phyloP scores from a whole-genome alignment of 2,888 invertebrate species.

The Nymphalis polychloros region DNA sequence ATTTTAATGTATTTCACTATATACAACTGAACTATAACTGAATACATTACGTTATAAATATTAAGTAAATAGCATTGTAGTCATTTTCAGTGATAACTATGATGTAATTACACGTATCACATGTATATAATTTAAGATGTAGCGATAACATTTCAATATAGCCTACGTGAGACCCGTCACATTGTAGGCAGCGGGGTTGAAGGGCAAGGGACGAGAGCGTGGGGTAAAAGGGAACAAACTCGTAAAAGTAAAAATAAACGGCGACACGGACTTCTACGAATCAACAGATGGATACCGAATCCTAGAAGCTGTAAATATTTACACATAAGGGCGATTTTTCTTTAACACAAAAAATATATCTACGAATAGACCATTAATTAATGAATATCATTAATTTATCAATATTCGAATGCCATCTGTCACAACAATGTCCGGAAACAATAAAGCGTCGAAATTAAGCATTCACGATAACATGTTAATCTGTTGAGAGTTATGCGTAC shows the following conservation, averaged over 20 bases:
- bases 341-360: not conserved
- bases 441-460: constrained; percentile 59
- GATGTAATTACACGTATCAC: too few species aligned
- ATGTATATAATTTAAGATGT: constrained; percentile 24
- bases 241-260: constrained; percentile 78
- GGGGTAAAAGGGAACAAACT: constrained; percentile 65
- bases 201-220: constrained; percentile 48
- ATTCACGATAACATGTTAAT: constrained; percentile 40
- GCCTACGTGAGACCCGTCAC: constrained; percentile 40
- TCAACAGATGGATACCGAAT: constrained; percentile 34
- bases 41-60: not conserved
- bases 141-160: constrained; percentile 37
- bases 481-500: constrained; percentile 40
- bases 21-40: not conserved
- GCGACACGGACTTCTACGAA: constrained; percentile 45
- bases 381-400: constrained; percentile 33
- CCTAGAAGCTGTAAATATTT: constrained; percentile 13
- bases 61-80: not conserved
- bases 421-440: constrained; percentile 71
- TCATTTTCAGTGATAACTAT: constrained; percentile 6
- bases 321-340: constrained; percentile 1
- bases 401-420: constrained; percentile 60
- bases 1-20: too few species aligned
- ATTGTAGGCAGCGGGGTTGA: constrained; percentile 41
- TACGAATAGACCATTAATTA: constrained; percentile 15